These are phyloP conservation scores for Phortica magna DNA, from an alignment of 2,888 invertebrate species.

Conservation along the genomic window DNA sequence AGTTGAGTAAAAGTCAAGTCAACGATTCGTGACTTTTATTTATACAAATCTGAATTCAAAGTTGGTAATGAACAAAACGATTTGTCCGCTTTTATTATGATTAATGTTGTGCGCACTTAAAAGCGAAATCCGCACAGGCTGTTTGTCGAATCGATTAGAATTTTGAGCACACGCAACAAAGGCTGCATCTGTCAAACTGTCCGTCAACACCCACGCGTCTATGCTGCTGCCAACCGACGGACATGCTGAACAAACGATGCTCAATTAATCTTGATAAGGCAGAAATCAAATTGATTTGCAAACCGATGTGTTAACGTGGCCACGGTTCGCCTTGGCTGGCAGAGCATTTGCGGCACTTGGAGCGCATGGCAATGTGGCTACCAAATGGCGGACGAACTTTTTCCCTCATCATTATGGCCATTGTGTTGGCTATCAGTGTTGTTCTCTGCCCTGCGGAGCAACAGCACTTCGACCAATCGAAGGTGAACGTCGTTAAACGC, in stretches of 20 bases:
- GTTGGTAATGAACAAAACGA: neutral
- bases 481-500: conserved; percentile 55
- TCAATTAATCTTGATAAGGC: conserved; percentile 70
- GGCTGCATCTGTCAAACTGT: neutral
- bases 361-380: conserved; percentile 54
- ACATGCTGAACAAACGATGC: conserved; percentile 57
- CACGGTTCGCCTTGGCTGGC: conserved; percentile 27
- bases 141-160: conserved; percentile 12
- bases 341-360: conserved; percentile 50
- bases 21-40: no score
- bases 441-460: conserved; percentile 20
- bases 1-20: no score
- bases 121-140: neutral
- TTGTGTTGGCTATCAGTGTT: conserved; percentile 42
- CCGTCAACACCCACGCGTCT: neutral
- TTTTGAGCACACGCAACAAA: conserved; percentile 2
- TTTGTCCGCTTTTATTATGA: conserved; percentile 16
- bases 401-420: conserved; percentile 51
- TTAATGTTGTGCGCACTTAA: conserved; percentile 17
- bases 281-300: conserved; percentile 62
- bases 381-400: conserved; percentile 49
- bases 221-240: neutral
- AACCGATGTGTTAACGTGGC: conserved; percentile 60
- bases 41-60: neutral
- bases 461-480: conserved; percentile 29